Evolutionary conservation across 2,888 invertebrate genomes (phyloP).

Genomic region (Drosophila falleni): DNA sequence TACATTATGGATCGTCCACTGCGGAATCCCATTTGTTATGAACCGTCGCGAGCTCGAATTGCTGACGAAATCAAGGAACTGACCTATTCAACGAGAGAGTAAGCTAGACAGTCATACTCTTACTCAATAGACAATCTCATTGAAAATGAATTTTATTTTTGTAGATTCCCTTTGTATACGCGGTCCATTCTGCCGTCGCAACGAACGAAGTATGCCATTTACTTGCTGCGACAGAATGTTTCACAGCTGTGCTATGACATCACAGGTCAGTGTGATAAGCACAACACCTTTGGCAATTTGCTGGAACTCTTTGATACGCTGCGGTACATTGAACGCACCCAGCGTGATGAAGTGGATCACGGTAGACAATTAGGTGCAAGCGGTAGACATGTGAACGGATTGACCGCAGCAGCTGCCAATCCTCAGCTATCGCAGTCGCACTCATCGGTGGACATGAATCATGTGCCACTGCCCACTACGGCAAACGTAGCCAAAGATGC

Average conservation of each 20-base stretch:
- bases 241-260: constrained; percentile 90
- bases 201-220: constrained; percentile 93
- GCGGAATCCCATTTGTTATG: constrained; percentile 92
- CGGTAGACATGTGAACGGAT: constrained; percentile 53
- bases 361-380: constrained; percentile 11
- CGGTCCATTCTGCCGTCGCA: constrained; percentile 83
- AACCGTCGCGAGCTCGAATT: constrained; percentile 93
- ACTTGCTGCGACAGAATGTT: constrained; percentile 96
- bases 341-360: constrained; percentile 55
- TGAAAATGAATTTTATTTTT: not conserved
- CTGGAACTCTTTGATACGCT: constrained; percentile 77
- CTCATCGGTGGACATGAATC: constrained; percentile 83
- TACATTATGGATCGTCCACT: constrained; percentile 94
- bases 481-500: constrained; percentile 67
- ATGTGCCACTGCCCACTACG: constrained; percentile 72
- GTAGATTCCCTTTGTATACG: constrained; percentile 93
- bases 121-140: not conserved
- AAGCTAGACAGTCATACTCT: constrained; percentile 50
- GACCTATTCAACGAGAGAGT: constrained; percentile 89
- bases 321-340: constrained; percentile 69
- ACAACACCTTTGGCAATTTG: constrained; percentile 83
- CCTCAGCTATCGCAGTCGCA: constrained; percentile 76
- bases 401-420: constrained; percentile 42
- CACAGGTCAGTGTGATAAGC: constrained; percentile 78
- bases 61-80: constrained; percentile 91